These are phyloP conservation scores for Gallinago media DNA, from an alignment of 2,113 vertebrate genomes.

Conservation along the genomic window DNA sequence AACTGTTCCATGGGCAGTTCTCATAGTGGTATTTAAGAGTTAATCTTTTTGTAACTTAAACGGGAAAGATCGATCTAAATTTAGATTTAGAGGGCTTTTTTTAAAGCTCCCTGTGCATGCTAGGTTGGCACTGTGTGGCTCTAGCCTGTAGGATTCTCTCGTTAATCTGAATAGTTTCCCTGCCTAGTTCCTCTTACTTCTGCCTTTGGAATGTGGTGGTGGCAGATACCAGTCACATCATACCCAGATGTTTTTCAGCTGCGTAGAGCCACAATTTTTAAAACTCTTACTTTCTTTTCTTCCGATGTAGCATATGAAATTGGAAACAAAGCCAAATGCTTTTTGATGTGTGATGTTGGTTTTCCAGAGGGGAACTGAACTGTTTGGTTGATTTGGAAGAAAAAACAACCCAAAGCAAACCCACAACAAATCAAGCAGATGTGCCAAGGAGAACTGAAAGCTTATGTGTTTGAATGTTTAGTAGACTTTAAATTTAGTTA, in stretches of 20 bases:
- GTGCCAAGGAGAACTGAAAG: neutral
- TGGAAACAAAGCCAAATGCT: neutral
- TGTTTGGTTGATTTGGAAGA: neutral
- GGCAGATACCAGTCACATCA: neutral
- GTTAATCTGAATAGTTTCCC: neutral
- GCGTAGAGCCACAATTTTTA: neutral
- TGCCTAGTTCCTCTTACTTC: neutral
- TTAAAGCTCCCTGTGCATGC: neutral
- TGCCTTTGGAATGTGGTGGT: neutral
- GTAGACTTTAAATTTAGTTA: neutral
- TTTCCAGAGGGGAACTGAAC: neutral
- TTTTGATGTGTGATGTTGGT: neutral
- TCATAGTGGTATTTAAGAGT: neutral
- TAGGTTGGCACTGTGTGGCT: accelerated
- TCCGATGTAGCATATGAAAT: neutral
- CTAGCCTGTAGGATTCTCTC: neutral
- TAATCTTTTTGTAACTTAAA: neutral
- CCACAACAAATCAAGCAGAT: neutral
- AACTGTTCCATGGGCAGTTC: neutral
- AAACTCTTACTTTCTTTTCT: neutral
- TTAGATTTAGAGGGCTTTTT: neutral
- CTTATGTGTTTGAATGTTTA: neutral
- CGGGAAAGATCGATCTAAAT: neutral
- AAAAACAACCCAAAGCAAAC: neutral
- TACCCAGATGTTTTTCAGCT: neutral